phyloP scores from a whole-genome alignment of 2,888 invertebrate genomes.

The Amphimallon solstitiale region DNA sequence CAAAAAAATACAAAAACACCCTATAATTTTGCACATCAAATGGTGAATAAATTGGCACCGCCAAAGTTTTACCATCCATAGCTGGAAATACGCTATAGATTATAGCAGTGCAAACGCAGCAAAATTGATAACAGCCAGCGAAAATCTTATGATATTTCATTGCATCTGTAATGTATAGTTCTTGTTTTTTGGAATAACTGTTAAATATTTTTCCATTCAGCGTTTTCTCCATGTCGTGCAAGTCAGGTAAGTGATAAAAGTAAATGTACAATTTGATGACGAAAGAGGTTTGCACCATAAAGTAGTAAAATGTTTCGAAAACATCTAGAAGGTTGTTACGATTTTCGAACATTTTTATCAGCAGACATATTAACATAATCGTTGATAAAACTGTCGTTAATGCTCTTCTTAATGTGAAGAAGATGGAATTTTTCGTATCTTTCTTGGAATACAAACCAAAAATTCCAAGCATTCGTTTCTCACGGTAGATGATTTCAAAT shows the following conservation, averaged over 20 bases:
- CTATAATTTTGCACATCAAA: not conserved
- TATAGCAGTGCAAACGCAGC: not conserved
- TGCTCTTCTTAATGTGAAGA: too few species aligned
- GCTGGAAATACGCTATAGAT: not conserved
- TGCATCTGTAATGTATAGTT: not conserved
- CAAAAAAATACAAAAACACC: not conserved
- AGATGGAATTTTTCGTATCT: too few species aligned
- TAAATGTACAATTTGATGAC: not conserved
- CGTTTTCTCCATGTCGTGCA: not conserved
- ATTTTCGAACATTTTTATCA: not conserved
- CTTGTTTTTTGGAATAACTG: not conserved
- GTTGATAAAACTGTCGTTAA: too few species aligned
- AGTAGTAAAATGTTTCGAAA: not conserved
- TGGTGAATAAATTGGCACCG: not conserved
- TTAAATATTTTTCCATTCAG: not conserved
- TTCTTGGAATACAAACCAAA: too few species aligned
- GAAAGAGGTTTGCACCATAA: not conserved
- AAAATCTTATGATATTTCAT: not conserved
- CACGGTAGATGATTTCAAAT: too few species aligned
- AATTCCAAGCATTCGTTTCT: too few species aligned
- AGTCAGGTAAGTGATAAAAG: not conserved
- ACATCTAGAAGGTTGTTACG: not conserved
- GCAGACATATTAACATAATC: too few species aligned
- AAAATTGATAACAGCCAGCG: not conserved
- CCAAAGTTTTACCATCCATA: conserved; percentile 3